Evolutionary conservation across 2,113 vertebrate genomes (phyloP).

Genomic region (Heliornis fulica): DNA sequence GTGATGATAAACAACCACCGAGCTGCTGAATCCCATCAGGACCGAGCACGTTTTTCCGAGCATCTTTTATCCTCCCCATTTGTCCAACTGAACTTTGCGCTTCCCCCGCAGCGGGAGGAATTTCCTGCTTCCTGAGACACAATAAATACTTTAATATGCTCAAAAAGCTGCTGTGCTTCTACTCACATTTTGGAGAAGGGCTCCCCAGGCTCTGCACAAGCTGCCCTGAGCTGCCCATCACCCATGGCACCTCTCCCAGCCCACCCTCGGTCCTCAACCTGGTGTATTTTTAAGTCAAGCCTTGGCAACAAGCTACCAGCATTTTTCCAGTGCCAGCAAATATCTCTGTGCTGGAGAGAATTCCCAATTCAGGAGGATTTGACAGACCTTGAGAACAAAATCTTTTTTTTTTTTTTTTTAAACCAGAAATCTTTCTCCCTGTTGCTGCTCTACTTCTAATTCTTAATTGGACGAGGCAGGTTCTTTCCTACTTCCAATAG

Average conservation of each 20-base stretch:
- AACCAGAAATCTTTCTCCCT: conserved; percentile 13
- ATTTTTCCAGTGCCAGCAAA: neutral
- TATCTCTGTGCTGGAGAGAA: neutral
- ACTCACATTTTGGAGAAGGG: neutral
- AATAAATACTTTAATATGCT: neutral
- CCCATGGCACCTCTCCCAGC: neutral
- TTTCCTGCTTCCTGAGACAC: conserved; percentile 28
- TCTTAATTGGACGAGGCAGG: conserved; percentile 43
- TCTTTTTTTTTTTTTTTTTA: neutral
- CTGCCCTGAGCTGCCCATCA: neutral
- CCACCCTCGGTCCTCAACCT: neutral
- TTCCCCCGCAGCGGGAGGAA: neutral
- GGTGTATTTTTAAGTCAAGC: neutral
- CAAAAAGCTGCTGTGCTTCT: neutral
- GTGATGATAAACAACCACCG: neutral
- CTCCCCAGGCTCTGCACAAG: neutral
- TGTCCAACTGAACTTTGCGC: neutral
- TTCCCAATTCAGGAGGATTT: neutral
- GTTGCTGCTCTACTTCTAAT: conserved; percentile 43
- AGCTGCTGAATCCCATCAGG: neutral
- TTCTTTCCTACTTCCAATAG: conserved; percentile 39
- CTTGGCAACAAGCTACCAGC: neutral
- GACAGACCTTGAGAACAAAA: neutral
- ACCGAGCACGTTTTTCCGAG: neutral
- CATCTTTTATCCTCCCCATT: neutral